Evolutionary conservation across 1,140 invertebrate genomes (phyloP).

Genomic region (Drosophila setifemur): DNA sequence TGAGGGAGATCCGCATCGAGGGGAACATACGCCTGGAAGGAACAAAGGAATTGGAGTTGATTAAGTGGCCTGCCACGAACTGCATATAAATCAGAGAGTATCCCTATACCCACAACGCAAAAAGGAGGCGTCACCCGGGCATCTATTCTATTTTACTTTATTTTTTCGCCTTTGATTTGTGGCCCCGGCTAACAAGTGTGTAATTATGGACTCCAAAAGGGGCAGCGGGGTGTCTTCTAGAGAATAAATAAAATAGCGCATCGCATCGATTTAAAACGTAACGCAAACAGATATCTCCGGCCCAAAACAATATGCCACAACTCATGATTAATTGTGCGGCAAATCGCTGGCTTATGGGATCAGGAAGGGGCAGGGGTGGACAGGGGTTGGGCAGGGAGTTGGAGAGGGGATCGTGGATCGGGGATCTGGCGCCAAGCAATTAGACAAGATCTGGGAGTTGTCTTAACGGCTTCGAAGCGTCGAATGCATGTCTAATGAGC

Average conservation of each 20-base stretch:
- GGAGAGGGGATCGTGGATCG: background rate
- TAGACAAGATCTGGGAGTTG: constrained; percentile 65
- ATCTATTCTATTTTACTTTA: constrained; percentile 28
- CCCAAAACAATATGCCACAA: constrained; percentile 47
- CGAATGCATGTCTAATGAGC: constrained; percentile 73
- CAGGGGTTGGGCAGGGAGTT: background rate
- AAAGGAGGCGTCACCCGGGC: constrained; percentile 50
- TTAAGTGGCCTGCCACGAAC: constrained; percentile 52
- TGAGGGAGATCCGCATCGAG: constrained; percentile 87
- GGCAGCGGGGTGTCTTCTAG: constrained; percentile 31
- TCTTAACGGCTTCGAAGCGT: constrained; percentile 67
- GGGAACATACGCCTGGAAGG: constrained; percentile 94
- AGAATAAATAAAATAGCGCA: background rate
- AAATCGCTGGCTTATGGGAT: constrained; percentile 16
- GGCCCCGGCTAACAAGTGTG: constrained; percentile 76
- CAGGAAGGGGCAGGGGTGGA: background rate
- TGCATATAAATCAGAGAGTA: constrained; percentile 56
- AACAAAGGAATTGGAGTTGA: constrained; percentile 58
- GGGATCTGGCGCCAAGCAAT: constrained; percentile 67
- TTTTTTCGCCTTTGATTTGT: constrained; percentile 64
- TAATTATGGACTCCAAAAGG: constrained; percentile 55
- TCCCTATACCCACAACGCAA: constrained; percentile 20
- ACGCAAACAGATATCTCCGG: constrained; percentile 50
- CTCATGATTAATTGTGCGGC: constrained; percentile 66
- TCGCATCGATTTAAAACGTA: constrained; percentile 73